A percentile compares a stretch with the other conserved stretches of the same genome.
These are phyloP conservation scores for Mesembrinibis cayennensis DNA, from an alignment of 2,113 vertebrate species.

Conservation along the genomic window DNA sequence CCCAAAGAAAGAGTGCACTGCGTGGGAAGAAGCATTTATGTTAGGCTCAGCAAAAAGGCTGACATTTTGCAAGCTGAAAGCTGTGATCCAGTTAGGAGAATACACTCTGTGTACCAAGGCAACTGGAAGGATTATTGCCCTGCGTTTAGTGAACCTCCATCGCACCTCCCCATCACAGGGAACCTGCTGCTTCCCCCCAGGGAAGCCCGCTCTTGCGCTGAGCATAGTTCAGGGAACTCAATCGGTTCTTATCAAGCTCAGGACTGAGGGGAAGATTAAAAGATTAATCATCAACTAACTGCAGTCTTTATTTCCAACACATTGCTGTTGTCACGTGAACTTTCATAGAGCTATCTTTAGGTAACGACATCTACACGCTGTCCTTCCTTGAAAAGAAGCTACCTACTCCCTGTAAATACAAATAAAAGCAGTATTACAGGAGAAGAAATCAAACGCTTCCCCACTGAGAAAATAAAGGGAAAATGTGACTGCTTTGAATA, in stretches of 20 bases:
- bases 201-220: accelerated
- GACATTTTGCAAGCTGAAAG: neutral
- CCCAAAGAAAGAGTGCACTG: neutral
- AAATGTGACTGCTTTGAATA: neutral
- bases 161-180: accelerated
- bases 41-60: neutral
- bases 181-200: accelerated
- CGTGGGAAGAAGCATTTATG: accelerated
- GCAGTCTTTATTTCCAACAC: neutral
- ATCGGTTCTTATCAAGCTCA: neutral
- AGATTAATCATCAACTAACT: neutral
- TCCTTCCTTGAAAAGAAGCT: neutral
- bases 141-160: neutral
- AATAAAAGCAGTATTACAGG: no score
- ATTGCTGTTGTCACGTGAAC: accelerated
- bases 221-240: neutral
- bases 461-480: neutral
- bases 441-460: neutral
- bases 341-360: accelerated
- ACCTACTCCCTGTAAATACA: neutral
- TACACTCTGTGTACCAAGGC: accelerated
- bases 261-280: neutral
- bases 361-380: accelerated
- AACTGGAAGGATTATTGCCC: neutral
- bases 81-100: neutral